A percentile compares a stretch with the other conserved stretches of the same genome.
Evolutionary conservation across 2,888 invertebrate genomes (phyloP).

Genomic region (Rotaria macrura): DNA sequence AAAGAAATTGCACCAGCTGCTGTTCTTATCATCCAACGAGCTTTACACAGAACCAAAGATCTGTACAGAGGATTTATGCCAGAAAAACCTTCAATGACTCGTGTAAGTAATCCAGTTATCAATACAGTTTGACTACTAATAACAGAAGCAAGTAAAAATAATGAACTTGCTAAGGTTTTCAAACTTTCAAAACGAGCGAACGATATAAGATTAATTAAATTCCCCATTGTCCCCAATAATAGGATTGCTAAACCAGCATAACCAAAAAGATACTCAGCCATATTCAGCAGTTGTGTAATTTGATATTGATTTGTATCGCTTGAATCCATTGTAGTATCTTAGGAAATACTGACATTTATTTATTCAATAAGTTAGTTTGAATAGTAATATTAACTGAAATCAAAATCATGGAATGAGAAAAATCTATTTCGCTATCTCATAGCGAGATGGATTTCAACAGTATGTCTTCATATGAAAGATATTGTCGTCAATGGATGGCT

Average conservation of each 20-base stretch:
- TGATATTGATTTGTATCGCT: background rate
- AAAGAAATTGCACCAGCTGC: background rate
- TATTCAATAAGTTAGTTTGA: too few relatives aligned
- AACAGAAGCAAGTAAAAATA: background rate
- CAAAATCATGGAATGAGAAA: too few relatives aligned
- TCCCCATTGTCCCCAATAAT: background rate
- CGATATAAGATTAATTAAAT: background rate
- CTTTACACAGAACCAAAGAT: background rate
- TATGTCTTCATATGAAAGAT: too few relatives aligned
- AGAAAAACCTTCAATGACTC: background rate
- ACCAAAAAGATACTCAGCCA: background rate
- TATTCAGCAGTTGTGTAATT: background rate
- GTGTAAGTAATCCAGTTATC: background rate
- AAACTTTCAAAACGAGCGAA: background rate
- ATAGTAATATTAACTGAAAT: too few relatives aligned
- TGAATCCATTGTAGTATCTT: background rate
- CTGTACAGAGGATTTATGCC: background rate
- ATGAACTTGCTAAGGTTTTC: background rate
- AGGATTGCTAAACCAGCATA: background rate
- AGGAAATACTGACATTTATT: too few relatives aligned
- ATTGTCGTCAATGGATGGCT: too few relatives aligned
- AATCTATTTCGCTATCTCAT: too few relatives aligned
- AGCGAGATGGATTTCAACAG: too few relatives aligned
- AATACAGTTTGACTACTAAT: background rate
- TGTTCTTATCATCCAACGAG: background rate